A percentile compares a stretch with the other conserved stretches of the same genome.
These are phyloP conservation scores for Leptinotarsa lineolata DNA, from an alignment of 1,140 invertebrate species.

Conservation along the genomic window DNA sequence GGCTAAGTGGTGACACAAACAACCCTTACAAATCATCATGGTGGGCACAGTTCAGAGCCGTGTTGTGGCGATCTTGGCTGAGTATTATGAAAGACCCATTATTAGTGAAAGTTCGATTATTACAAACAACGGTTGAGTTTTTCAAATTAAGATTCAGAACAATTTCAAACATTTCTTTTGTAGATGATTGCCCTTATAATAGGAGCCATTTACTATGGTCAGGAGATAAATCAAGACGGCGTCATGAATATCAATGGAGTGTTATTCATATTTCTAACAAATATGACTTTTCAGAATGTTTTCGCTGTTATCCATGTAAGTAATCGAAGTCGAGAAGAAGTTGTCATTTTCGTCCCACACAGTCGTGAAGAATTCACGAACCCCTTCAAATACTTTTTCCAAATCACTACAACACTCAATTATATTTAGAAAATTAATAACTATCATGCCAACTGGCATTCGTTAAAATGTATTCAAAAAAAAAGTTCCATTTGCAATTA, in stretches of 20 bases:
- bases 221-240: conserved; percentile 81
- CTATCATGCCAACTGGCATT: too few relatives aligned
- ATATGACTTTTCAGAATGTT: conserved; percentile 93
- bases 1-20: conserved; percentile 29
- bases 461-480: too few relatives aligned
- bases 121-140: conserved; percentile 63
- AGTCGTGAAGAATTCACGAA: not conserved
- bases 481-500: too few relatives aligned
- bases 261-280: conserved; percentile 90
- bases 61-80: conserved; percentile 90
- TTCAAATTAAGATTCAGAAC: not conserved
- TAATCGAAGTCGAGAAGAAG: conserved; percentile 36
- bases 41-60: conserved; percentile 84
- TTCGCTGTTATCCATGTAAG: conserved; percentile 87
- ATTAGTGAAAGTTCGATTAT: conserved; percentile 82
- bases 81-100: conserved; percentile 87
- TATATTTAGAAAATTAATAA: too few relatives aligned
- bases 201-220: conserved; percentile 87
- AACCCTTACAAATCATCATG: conserved; percentile 80
- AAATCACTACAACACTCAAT: too few relatives aligned
- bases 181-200: conserved; percentile 86
- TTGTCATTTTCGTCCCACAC: not conserved
- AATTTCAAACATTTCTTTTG: conserved; percentile 45
- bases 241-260: conserved; percentile 96
- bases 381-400: too few relatives aligned